A percentile compares a stretch with the other conserved stretches of the same genome.
Conservation (phyloP, 2,113 vertebrate genomes). For the Ovibos moschatus region DNA sequence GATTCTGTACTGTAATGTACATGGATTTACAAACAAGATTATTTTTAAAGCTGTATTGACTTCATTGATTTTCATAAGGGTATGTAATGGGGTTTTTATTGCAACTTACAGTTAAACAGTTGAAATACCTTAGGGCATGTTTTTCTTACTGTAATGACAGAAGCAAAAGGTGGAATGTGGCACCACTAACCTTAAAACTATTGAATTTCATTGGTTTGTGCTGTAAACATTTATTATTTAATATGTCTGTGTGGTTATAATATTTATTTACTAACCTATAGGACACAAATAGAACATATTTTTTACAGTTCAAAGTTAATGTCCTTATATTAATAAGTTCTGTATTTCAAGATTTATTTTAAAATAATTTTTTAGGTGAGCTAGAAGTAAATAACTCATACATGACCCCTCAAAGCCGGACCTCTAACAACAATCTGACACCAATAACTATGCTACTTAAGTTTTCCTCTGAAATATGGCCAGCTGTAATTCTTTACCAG, state of each 20-base stretch:
- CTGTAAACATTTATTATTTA: conserved; percentile 40
- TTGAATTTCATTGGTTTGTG: conserved; percentile 9
- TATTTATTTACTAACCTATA: neutral
- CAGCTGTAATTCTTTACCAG: neutral
- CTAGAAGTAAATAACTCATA: neutral
- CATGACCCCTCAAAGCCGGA: neutral
- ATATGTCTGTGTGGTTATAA: neutral
- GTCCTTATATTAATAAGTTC: neutral
- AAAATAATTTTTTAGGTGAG: neutral
- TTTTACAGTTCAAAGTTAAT: neutral
- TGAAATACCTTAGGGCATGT: neutral
- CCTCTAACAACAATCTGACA: no score
- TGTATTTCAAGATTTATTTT: neutral
- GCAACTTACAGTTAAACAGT: conserved; percentile 45
- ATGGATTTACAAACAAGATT: conserved; percentile 57
- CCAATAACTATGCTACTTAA: neutral
- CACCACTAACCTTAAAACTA: conserved; percentile 53
- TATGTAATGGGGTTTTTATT: conserved; percentile 62
- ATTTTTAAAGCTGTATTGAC: conserved; percentile 57
- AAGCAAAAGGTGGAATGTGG: conserved; percentile 43
- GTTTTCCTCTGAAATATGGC: neutral
- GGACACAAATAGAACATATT: neutral
- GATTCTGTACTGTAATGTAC: neutral
- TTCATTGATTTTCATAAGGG: conserved; percentile 67
- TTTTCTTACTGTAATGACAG: neutral